A percentile compares a stretch with the other conserved stretches of the same genome.
Evolutionary conservation across 1,140 invertebrate genomes (phyloP).

Genomic region (Propsilocerus akamusi): DNA sequence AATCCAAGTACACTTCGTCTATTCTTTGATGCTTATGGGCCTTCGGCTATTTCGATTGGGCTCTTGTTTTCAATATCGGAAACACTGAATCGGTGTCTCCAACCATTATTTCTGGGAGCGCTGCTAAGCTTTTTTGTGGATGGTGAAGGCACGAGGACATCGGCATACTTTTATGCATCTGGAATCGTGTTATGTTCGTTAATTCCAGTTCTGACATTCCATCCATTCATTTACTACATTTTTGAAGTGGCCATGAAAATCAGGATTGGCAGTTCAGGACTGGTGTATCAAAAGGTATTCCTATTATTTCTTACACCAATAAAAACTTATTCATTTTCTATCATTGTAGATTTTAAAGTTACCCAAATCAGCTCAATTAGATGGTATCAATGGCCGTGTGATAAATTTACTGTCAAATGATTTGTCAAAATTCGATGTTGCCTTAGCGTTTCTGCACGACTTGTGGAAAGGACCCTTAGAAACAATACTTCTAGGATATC

Average conservation of each 20-base stretch:
- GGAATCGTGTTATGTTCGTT: conserved; percentile 47
- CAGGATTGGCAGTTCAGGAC: conserved; percentile 53
- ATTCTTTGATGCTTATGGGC: conserved; percentile 31
- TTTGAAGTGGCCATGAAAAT: conserved; percentile 54
- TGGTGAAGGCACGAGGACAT: conserved; percentile 20
- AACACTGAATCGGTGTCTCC: conserved; percentile 34
- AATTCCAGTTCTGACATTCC: conserved; percentile 44
- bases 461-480: conserved; percentile 58
- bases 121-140: conserved; percentile 48
- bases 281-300: conserved; percentile 64
- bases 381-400: conserved; percentile 66
- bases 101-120: conserved; percentile 45
- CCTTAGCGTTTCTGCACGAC: conserved; percentile 43
- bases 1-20: conserved; percentile 32
- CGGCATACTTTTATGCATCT: conserved; percentile 46
- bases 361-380: conserved; percentile 45
- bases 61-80: conserved; percentile 29
- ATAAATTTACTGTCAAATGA: conserved; percentile 81
- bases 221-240: conserved; percentile 60
- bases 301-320: background rate
- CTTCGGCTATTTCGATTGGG: conserved; percentile 28
- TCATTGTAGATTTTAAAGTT: conserved; percentile 26
- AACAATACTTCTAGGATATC: conserved; percentile 47
- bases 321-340: background rate
- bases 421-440: conserved; percentile 48